These are phyloP conservation scores for Diachrysia chrysitis DNA, from an alignment of 2,888 invertebrate species.

Conservation along the genomic window DNA sequence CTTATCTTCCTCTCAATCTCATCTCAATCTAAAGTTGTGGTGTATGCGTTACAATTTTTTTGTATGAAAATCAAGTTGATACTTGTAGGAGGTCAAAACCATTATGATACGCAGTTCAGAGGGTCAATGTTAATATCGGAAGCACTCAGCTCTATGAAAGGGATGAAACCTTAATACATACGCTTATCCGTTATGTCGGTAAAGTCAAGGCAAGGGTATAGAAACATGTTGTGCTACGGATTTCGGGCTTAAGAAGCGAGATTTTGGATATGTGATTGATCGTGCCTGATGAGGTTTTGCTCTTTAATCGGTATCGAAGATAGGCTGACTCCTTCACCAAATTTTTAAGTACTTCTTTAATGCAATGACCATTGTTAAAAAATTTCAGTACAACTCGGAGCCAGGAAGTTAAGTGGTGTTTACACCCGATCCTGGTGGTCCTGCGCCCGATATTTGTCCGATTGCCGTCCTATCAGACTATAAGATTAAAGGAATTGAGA, in stretches of 20 bases:
- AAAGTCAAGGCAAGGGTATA: neutral
- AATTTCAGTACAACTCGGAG: no score
- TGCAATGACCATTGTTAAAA: no score
- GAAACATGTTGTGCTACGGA: neutral
- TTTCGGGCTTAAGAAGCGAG: neutral
- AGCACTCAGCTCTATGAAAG: slow-evolving; percentile 47
- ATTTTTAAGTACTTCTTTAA: neutral
- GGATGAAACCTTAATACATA: slow-evolving; percentile 36
- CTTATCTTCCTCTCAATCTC: neutral
- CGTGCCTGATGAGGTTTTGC: neutral
- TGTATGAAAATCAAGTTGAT: neutral
- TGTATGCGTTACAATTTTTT: neutral
- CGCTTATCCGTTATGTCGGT: neutral
- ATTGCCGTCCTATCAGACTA: no score
- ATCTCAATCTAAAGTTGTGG: neutral
- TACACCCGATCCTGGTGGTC: no score
- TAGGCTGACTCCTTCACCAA: neutral
- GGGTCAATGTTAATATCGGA: slow-evolving; percentile 46
- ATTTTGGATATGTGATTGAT: neutral
- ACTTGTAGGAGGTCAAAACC: slow-evolving; percentile 23
- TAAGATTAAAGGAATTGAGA: no score
- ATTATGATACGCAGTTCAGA: slow-evolving; percentile 34
- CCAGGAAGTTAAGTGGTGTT: no score
- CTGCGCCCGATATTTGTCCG: no score
- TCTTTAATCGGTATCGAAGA: no score